These are phyloP conservation scores for Eulemur albifrons DNA, from an alignment of 2,797 vertebrate species.

Conservation along the genomic window DNA sequence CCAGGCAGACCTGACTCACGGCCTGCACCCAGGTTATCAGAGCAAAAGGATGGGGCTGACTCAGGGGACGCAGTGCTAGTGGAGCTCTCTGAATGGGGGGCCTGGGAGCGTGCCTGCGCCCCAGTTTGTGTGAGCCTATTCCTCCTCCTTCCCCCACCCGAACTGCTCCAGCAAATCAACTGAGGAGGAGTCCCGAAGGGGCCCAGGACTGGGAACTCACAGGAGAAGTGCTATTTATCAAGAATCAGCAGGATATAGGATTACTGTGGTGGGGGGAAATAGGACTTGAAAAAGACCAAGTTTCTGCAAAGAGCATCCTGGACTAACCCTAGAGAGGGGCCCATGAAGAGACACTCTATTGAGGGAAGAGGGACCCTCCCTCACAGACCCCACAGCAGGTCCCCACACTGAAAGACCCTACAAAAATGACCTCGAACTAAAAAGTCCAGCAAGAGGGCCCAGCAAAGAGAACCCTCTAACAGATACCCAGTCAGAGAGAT, in stretches of 20 bases:
- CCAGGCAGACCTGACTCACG: not conserved
- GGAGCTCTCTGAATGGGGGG: not conserved
- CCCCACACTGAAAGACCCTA: not conserved
- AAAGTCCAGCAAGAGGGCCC: too few relatives aligned
- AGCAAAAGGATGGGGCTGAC: not conserved
- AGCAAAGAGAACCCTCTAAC: too few relatives aligned
- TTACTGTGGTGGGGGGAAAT: not conserved
- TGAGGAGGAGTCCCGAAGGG: not conserved
- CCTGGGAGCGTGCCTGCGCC: not conserved
- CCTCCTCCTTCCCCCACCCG: not conserved
- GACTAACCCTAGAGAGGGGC: not conserved
- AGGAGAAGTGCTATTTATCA: not conserved
- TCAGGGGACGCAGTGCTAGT: not conserved
- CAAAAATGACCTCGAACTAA: too few relatives aligned
- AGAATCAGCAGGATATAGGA: not conserved
- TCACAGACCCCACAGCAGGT: not conserved
- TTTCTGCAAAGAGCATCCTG: not conserved
- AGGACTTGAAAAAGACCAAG: not conserved
- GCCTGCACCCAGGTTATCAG: not conserved
- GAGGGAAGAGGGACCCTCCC: not conserved
- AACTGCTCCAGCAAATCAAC: not conserved
- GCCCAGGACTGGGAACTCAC: not conserved
- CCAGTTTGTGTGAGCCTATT: not conserved
- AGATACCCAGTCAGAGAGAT: not conserved
- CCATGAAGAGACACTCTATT: not conserved